Percentiles rank a stretch among this genome's conserved stretches.
Conservation (phyloP, 2,888 invertebrate species). For the Autographa pulchrina region DNA sequence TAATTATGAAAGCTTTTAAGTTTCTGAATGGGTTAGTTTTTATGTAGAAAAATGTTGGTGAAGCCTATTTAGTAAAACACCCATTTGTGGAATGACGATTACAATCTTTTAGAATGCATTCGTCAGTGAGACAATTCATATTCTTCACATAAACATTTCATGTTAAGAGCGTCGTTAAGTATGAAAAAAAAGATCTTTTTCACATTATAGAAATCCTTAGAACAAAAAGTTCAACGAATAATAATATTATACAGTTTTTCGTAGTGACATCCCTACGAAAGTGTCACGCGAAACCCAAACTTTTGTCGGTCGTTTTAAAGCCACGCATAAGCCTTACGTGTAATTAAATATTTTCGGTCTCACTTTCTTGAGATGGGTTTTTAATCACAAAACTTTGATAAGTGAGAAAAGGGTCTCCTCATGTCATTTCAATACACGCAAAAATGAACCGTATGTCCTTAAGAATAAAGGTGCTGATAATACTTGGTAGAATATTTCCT, state of each 20-base stretch:
- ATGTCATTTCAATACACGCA: not conserved
- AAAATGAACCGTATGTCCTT: not conserved
- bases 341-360: slow-evolving; percentile 62
- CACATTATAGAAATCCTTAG: too few relatives aligned
- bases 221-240: too few relatives aligned
- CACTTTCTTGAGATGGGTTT: slow-evolving; percentile 54
- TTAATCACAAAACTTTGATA: slow-evolving; percentile 61
- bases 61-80: too few relatives aligned
- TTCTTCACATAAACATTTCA: too few relatives aligned
- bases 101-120: too few relatives aligned
- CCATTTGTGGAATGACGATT: too few relatives aligned
- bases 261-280: slow-evolving; percentile 43
- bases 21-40: not conserved
- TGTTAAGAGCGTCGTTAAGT: too few relatives aligned
- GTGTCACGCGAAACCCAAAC: slow-evolving; percentile 66
- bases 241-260: too few relatives aligned
- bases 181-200: too few relatives aligned
- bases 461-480: not conserved
- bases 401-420: slow-evolving; percentile 25
- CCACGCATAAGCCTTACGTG: slow-evolving; percentile 39
- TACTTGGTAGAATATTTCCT: not conserved
- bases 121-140: too few relatives aligned
- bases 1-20: not conserved
- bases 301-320: slow-evolving; percentile 61
- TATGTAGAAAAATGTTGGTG: too few relatives aligned